Conservation (phyloP, 2,113 vertebrate species). For the Tychaedon coryphoeus region DNA sequence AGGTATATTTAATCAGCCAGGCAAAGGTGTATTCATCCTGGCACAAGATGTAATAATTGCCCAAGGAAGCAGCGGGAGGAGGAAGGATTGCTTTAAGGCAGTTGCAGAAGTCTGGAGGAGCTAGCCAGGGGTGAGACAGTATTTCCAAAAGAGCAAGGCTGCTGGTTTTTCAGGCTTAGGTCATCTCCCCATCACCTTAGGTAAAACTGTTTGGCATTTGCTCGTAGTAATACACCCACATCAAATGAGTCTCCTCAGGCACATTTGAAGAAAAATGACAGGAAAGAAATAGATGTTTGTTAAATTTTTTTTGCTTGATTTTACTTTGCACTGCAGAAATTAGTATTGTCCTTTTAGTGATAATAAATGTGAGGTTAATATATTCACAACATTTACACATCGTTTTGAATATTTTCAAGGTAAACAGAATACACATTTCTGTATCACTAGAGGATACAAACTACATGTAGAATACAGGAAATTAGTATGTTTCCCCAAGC, state of each 20-base stretch:
- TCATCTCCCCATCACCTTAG: neutral
- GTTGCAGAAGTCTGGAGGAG: neutral
- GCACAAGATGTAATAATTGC: neutral
- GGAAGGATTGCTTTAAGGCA: neutral
- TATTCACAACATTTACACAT: neutral
- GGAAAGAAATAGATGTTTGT: neutral
- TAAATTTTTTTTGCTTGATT: neutral
- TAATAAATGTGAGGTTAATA: neutral
- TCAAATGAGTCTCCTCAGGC: neutral
- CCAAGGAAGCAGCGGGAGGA: neutral
- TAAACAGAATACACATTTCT: neutral
- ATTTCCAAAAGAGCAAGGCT: neutral
- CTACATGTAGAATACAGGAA: neutral
- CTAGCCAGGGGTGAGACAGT: neutral
- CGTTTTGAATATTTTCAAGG: neutral
- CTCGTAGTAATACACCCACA: neutral
- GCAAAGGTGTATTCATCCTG: neutral
- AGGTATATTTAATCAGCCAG: neutral
- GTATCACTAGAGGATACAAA: neutral
- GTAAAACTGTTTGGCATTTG: neutral
- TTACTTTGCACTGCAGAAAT: neutral
- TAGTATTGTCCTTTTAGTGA: neutral
- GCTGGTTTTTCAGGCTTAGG: neutral
- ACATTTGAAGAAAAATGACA: neutral
- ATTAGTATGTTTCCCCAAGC: constrained; percentile 17